Base-by-base conservation (phyloP, 2,113 vertebrate species). In the Orientallactaga bullata region DNA sequence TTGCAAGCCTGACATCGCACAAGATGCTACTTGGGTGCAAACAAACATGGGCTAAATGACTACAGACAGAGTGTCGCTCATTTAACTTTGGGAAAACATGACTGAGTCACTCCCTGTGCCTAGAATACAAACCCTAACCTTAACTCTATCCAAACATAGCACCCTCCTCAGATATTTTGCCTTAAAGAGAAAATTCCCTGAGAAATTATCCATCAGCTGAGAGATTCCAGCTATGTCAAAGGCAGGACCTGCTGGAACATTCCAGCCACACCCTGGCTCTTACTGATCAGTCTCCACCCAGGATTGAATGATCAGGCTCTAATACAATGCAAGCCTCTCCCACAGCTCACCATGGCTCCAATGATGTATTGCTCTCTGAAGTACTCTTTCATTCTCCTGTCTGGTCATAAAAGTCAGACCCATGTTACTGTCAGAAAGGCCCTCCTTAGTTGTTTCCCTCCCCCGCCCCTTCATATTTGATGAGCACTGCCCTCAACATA, bases 41-140 rank as follows among this genome's bases (percentile, higher is more conserved):
- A 85, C 4, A 18, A 66, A n/a, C 24, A 2, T 11, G 0, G 0
- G 18, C 51, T 6, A 10, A n/a, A 2, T 18, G 72, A 55, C 16
- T 39, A 42, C 63, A 39, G 20, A 39, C 72, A 76, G 24, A 1
- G 1, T 2, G 13, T 8, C 2, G 58, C 6, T 9, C 58, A 26
- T 17, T 17, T 3, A 4, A 23, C 61, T 8, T 2, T 18, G 32
- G 61, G 26, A 21, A 72, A 63, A 78, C 15, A 7, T 12, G 17
- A 39, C 23, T 7, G 37, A 66, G 21, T 10, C 21, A 37, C 17
- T 66, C n/a, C 32, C 63, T 60, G 30, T 30, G 55, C 20, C 39
- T 4, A 21, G 74, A 28, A 35, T 0, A 28, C 55, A 28, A 79
- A 47, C 61, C 32, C 20, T 21, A 42, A n/a, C 35, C 23, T 60